These are phyloP conservation scores for Alcedo atthis DNA, from an alignment of 2,797 vertebrate species.

Conservation along the genomic window DNA sequence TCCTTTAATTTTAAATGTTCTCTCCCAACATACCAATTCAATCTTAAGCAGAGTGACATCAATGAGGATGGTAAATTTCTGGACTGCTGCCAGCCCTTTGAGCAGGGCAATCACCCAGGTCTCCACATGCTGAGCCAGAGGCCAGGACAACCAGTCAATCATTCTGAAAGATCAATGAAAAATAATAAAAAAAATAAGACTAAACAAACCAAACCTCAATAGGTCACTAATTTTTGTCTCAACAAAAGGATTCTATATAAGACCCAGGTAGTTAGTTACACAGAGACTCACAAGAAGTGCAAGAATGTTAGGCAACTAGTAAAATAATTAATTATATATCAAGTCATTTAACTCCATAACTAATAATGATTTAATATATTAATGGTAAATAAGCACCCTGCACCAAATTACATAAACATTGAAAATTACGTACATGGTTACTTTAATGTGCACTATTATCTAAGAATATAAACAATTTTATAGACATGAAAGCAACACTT, in stretches of 20 bases:
- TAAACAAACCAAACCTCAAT: accelerated
- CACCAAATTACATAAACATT: background rate
- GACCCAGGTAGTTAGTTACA: background rate
- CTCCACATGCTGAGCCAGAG: slow-evolving; percentile 95
- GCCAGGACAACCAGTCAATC: slow-evolving; percentile 99
- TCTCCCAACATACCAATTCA: slow-evolving; percentile 87
- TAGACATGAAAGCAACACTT: background rate
- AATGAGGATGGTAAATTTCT: slow-evolving; percentile 99
- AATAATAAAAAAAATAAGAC: background rate
- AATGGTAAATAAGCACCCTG: background rate
- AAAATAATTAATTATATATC: background rate
- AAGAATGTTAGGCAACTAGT: background rate
- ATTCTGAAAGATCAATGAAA: slow-evolving; percentile 82
- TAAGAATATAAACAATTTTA: background rate
- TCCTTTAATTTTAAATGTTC: background rate
- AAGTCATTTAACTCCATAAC: background rate
- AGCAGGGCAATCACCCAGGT: slow-evolving; percentile 96
- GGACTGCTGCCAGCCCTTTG: slow-evolving; percentile 95
- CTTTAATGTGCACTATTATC: background rate
- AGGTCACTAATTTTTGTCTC: background rate
- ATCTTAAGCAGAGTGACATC: slow-evolving; percentile 98
- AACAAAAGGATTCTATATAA: background rate
- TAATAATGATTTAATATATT: background rate
- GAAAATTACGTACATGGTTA: background rate
- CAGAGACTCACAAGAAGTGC: background rate